These are phyloP conservation scores for Trinorchestia longiramus DNA, from an alignment of 1,140 invertebrate species.

Conservation along the genomic window DNA sequence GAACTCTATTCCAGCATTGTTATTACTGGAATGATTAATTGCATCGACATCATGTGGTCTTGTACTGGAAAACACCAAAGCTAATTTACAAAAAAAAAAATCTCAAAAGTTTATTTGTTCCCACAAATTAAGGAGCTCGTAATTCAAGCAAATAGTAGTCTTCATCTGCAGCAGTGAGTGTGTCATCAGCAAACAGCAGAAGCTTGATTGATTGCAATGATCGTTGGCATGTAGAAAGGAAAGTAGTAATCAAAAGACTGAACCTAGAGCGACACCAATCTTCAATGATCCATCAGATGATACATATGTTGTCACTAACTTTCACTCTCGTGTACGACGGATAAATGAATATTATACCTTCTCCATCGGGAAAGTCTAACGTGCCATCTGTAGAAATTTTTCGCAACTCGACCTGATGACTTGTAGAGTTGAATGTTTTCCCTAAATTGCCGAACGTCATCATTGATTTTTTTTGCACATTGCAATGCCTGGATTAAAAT, in stretches of 20 bases:
- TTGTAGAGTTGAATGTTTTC: background rate
- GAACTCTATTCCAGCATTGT: background rate
- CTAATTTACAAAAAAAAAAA: background rate
- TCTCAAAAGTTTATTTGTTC: background rate
- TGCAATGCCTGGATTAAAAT: background rate
- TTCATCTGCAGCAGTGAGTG: background rate
- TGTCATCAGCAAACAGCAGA: background rate
- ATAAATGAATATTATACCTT: background rate
- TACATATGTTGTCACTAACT: background rate
- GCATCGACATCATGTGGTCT: no score
- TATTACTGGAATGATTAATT: background rate
- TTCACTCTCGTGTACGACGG: background rate
- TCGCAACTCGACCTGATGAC: background rate
- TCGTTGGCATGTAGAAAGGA: background rate
- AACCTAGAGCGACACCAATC: background rate
- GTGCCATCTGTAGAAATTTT: background rate
- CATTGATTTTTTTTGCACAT: background rate
- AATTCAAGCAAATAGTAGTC: background rate
- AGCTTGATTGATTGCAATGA: background rate
- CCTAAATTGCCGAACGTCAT: background rate
- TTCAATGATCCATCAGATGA: background rate
- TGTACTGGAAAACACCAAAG: background rate
- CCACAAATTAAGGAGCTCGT: background rate
- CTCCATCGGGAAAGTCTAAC: background rate
- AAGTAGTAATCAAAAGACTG: background rate